phyloP scores from a whole-genome alignment of 2,888 invertebrate species.

The Limnephilus lunatus region DNA sequence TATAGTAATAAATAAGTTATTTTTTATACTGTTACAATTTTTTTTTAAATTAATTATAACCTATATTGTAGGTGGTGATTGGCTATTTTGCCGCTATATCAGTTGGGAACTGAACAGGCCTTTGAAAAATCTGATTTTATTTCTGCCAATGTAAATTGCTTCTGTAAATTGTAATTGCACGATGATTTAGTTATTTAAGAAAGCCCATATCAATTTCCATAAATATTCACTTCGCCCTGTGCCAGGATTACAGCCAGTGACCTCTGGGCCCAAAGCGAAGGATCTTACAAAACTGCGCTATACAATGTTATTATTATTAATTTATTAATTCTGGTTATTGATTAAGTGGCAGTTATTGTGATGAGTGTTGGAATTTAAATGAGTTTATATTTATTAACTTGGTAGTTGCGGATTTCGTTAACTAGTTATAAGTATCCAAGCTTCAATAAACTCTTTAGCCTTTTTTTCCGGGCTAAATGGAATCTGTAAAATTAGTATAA shows the following conservation, averaged over 20 bases:
- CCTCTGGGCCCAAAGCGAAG: neutral
- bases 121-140: neutral
- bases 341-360: neutral
- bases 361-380: neutral
- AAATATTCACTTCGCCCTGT: neutral
- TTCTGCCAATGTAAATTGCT: neutral
- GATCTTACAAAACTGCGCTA: neutral
- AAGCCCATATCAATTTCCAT: neutral
- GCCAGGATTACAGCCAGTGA: neutral
- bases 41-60: too few relatives aligned
- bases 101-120: neutral
- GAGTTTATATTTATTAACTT: neutral
- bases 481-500: neutral
- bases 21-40: neutral
- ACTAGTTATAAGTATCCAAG: slow-evolving; percentile 21
- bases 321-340: neutral
- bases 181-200: neutral
- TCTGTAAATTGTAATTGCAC: neutral
- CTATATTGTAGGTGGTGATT: too few relatives aligned
- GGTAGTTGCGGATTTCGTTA: neutral
- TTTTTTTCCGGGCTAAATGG: neutral
- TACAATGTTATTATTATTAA: neutral
- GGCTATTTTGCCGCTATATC: neutral
- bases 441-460: neutral
- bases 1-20: neutral